phyloP scores from a whole-genome alignment of 2,888 invertebrate genomes.

The Archips xylosteana region DNA sequence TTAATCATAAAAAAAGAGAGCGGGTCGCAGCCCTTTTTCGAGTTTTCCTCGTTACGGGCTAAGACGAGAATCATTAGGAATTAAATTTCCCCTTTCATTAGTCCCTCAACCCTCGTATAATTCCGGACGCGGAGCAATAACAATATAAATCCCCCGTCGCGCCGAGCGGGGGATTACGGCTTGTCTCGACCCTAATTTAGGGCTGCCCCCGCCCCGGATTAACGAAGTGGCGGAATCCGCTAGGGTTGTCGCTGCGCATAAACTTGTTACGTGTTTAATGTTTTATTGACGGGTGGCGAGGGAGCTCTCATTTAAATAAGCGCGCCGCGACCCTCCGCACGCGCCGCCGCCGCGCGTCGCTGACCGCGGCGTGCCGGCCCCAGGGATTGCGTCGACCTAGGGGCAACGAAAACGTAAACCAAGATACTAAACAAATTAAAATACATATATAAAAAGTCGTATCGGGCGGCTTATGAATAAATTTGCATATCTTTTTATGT shows the following conservation, averaged over 20 bases:
- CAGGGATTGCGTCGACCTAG: background rate
- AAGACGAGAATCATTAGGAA: constrained; percentile 86
- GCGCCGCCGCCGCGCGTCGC: constrained; percentile 45
- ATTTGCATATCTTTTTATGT: constrained; percentile 47
- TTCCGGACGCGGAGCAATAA: constrained; percentile 86
- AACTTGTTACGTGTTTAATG: constrained; percentile 86
- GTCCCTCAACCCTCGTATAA: constrained; percentile 86
- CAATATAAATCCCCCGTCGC: constrained; percentile 86
- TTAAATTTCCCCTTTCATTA: constrained; percentile 86
- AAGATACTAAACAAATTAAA: background rate
- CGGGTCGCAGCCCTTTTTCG: constrained; percentile 82
- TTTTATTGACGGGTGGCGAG: constrained; percentile 85
- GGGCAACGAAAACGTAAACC: background rate
- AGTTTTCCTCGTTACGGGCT: constrained; percentile 85
- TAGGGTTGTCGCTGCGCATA: constrained; percentile 85
- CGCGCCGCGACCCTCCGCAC: constrained; percentile 61
- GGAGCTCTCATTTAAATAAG: constrained; percentile 82
- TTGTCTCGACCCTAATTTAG: constrained; percentile 86
- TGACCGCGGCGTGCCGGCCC: constrained; percentile 39
- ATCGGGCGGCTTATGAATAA: constrained; percentile 28
- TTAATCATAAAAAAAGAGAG: constrained; percentile 78
- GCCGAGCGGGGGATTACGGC: constrained; percentile 85
- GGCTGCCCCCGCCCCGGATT: constrained; percentile 85
- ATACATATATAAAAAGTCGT: constrained; percentile 5
- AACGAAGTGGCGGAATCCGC: constrained; percentile 86